Evolutionary conservation across 2,888 invertebrate genomes (phyloP).

Genomic region (Caenorhabditis wallacei): DNA sequence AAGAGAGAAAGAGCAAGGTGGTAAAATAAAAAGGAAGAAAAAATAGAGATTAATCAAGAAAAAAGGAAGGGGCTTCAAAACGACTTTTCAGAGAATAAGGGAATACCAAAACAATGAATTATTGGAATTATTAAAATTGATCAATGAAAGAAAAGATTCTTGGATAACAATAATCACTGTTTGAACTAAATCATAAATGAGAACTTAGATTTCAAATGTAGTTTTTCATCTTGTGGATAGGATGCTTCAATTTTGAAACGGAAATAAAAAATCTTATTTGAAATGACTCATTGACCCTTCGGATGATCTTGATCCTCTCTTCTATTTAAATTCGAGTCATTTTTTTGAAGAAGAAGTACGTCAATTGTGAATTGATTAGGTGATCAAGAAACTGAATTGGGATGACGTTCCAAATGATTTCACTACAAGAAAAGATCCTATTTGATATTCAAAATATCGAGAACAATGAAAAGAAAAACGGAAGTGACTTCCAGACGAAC

Average conservation of each 20-base stretch:
- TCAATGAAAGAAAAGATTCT: neutral
- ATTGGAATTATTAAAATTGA: neutral
- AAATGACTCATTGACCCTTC: constrained; percentile 11
- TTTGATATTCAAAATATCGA: neutral
- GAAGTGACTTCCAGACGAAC: neutral
- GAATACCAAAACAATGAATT: constrained; percentile 16
- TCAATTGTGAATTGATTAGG: neutral
- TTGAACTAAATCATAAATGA: no score
- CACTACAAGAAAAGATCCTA: neutral
- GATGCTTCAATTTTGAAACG: no score
- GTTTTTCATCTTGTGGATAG: no score
- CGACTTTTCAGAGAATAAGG: constrained; percentile 23
- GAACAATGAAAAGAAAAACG: neutral
- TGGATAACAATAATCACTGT: neutral
- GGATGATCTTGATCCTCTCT: constrained; percentile 5
- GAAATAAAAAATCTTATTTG: no score
- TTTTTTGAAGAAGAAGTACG: neutral
- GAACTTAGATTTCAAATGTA: no score
- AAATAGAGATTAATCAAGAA: no score
- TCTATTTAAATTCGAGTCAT: neutral
- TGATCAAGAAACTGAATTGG: neutral
- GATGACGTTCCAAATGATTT: neutral
- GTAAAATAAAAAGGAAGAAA: neutral
- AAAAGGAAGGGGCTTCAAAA: constrained; percentile 10
- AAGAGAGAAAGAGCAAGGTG: neutral